Evolutionary conservation across 2,797 vertebrate genomes (phyloP), one percentile per base, ranked within the genome.

Genomic region (Sphaeramia orbicularis): DNA sequence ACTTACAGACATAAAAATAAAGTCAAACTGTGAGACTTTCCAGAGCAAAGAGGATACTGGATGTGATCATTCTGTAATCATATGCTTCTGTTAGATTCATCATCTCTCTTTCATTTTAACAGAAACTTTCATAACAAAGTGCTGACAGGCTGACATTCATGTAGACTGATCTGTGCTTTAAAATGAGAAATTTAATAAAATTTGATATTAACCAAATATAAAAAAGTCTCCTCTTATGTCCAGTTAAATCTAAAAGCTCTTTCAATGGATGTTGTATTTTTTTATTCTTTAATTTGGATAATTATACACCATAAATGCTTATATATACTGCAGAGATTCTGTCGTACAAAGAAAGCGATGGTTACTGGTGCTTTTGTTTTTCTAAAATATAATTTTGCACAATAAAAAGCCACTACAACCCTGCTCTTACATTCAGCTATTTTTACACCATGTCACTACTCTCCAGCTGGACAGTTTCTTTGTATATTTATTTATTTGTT

Each of bases 391-490:
- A 35, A 14, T 32, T 24, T n/a, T 45, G 32, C n/a, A 40, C 21
- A 56, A 37, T 24, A 48, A 59, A 55, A 40, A 42, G 11, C 10
- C 56, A 71, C 64, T 65, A 65, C 59, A 49, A 37, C 21, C 45
- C 59, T 41, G 51, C n/a, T 78, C 16, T 61, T 63, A 52, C n/a
- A 6, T 60, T 60, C 74, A 30, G 13, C 44, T 58, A 40, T 71
- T 61, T 83, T 58, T 64, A 63, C 54, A 65, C 37, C 32, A 40
- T 50, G 30, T 43, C 37, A 70, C 27, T 21, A 14, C 38, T 56
- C 75, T 75, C 59, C 51, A 70, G 41, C 52, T 71, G 51, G 59
- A 47, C 60, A 40, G 1, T 3, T 0, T 30, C 24, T 4, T 62
- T 10, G 38, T 50, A 60, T 50, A 65, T 49, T 38, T 12, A 52